These are phyloP conservation scores for Acleris cristana DNA, from an alignment of 2,888 invertebrate genomes.

Conservation along the genomic window DNA sequence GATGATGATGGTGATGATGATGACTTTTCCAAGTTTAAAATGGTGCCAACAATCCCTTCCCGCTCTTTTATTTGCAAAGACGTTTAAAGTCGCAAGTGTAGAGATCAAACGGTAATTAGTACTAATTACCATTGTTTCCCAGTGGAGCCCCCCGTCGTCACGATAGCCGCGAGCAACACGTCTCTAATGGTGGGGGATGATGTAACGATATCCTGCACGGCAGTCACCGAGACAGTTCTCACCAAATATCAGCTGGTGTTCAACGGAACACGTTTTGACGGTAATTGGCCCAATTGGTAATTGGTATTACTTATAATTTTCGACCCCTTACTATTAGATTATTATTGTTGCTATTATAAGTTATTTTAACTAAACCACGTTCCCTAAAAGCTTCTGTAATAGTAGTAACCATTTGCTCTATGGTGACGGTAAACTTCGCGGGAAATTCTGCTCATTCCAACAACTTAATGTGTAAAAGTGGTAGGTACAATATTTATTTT, in stretches of 20 bases:
- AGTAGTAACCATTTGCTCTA: too few species aligned
- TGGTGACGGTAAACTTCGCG: too few species aligned
- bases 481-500: too few species aligned
- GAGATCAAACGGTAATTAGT: too few species aligned
- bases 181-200: conserved; percentile 50
- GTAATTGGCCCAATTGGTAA: conserved; percentile 49
- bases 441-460: too few species aligned
- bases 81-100: too few species aligned
- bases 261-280: conserved; percentile 44
- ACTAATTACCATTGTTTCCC: conserved; percentile 35
- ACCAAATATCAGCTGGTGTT: conserved; percentile 52
- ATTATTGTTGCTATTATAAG: not conserved
- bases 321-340: not conserved
- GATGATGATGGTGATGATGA: too few species aligned
- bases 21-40: not conserved
- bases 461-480: too few species aligned
- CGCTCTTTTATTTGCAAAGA: too few species aligned
- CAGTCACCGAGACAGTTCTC: conserved; percentile 59
- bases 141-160: conserved; percentile 67
- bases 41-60: too few species aligned
- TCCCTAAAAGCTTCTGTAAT: not conserved
- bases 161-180: conserved; percentile 52
- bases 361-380: too few species aligned
- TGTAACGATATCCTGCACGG: conserved; percentile 56
- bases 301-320: not conserved